Percentiles rank a stretch among this genome's conserved stretches.
These are phyloP conservation scores for Struthio camelus DNA, from an alignment of 2,113 vertebrate species.

Conservation along the genomic window DNA sequence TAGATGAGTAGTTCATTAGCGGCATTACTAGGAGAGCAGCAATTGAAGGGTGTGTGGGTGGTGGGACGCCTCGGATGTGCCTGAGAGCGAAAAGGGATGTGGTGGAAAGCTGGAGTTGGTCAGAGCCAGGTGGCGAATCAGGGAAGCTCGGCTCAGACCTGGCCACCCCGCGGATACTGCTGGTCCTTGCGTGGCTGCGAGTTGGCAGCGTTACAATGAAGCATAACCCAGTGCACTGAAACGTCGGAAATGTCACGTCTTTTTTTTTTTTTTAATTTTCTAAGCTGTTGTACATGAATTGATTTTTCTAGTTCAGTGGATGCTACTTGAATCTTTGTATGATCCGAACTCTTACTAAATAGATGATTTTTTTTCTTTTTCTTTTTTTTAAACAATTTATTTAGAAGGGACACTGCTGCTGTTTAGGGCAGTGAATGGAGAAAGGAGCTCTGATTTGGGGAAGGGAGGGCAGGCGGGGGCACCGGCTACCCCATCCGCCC, in stretches of 20 bases:
- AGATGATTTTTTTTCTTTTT: neutral
- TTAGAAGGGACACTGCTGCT: neutral
- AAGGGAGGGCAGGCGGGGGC: no score
- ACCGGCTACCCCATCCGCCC: neutral
- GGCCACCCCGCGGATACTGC: neutral
- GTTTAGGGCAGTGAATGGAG: neutral
- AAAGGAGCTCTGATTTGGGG: neutral
- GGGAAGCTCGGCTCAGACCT: no score
- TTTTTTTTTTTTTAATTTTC: neutral
- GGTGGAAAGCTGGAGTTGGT: neutral
- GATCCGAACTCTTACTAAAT: neutral
- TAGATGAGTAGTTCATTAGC: neutral
- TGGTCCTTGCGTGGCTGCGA: no score
- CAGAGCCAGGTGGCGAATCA: neutral
- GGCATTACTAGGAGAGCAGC: neutral
- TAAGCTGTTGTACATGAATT: constrained; percentile 17
- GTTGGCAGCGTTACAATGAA: neutral
- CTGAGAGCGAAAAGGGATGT: neutral
- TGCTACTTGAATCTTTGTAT: neutral
- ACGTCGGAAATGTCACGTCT: neutral
- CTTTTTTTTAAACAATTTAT: neutral
- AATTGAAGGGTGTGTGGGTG: no score
- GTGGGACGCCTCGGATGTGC: no score
- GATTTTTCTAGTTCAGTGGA: constrained; percentile 23
- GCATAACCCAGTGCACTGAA: neutral